These are phyloP conservation scores for Ceratosolen fusciceps DNA, from an alignment of 1,140 invertebrate genomes.

Conservation along the genomic window DNA sequence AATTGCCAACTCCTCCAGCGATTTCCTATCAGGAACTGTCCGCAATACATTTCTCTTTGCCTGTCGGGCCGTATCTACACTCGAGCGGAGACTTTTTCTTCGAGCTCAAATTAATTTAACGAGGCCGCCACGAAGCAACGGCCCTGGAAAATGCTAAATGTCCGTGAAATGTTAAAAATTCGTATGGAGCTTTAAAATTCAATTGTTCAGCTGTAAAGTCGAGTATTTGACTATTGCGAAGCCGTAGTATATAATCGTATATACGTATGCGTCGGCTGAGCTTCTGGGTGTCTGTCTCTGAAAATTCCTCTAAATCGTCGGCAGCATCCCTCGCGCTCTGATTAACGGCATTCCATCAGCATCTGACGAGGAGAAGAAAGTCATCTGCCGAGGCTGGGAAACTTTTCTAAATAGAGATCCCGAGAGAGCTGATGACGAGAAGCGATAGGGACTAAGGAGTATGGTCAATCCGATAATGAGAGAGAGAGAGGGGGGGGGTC, in stretches of 20 bases:
- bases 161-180: neutral
- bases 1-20: conserved; percentile 34
- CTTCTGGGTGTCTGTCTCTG: neutral
- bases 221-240: neutral
- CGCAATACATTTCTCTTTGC: conserved; percentile 24
- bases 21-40: conserved; percentile 26
- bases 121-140: neutral
- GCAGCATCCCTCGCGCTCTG: neutral
- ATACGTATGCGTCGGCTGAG: too few relatives aligned
- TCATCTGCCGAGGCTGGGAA: neutral
- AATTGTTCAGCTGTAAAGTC: too few relatives aligned
- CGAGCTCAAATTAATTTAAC: neutral
- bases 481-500: too few relatives aligned
- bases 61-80: neutral
- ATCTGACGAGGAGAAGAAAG: neutral
- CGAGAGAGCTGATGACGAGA: neutral
- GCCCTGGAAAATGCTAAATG: neutral
- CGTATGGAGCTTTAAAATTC: neutral
- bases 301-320: neutral
- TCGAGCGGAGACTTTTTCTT: too few relatives aligned
- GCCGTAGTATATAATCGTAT: neutral
- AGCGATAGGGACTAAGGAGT: too few relatives aligned
- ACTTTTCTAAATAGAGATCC: neutral
- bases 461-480: too few relatives aligned
- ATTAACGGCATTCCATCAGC: neutral